These are phyloP conservation scores for Apogon hyalosoma DNA, from an alignment of 2,797 vertebrate species.

Conservation along the genomic window DNA sequence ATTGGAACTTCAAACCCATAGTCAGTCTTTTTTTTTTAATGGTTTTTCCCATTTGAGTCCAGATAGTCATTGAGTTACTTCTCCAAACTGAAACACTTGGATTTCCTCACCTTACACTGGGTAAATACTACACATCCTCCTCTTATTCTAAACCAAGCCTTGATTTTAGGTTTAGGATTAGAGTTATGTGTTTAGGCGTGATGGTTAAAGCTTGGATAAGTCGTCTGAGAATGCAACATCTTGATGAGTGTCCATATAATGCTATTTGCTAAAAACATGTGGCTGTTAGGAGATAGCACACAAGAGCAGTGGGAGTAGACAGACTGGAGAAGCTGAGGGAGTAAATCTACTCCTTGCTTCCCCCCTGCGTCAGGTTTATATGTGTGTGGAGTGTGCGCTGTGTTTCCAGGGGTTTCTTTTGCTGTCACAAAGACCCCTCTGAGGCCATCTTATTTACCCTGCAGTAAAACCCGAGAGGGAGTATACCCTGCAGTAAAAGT, in stretches of 20 bases:
- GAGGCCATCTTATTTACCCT: constrained; percentile 83
- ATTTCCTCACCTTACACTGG: too few species aligned
- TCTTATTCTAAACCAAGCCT: too few species aligned
- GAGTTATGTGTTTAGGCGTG: too few species aligned
- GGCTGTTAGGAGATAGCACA: constrained; percentile 42
- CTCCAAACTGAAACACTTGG: too few species aligned
- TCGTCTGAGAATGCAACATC: too few species aligned
- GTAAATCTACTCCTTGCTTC: constrained; percentile 73
- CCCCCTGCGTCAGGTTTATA: constrained; percentile 62
- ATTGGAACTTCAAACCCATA: too few species aligned
- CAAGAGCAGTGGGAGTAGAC: constrained; percentile 49
- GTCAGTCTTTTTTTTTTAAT: too few species aligned
- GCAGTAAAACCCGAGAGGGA: constrained; percentile 85
- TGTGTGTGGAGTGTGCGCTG: constrained; percentile 59
- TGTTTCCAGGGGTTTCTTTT: constrained; percentile 80
- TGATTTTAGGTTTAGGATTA: too few species aligned
- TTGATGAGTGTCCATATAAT: not conserved
- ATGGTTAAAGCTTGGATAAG: too few species aligned
- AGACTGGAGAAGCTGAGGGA: constrained; percentile 46
- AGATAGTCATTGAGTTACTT: too few species aligned
- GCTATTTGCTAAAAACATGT: not conserved
- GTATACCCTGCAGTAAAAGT: constrained; percentile 80
- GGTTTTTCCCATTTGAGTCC: too few species aligned
- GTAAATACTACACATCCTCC: too few species aligned
- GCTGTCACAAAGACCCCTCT: constrained; percentile 83